Percentiles rank a stretch among this genome's conserved stretches.
Conservation (phyloP, 1,140 invertebrate genomes). For the Cataglyphis hispanica region DNA sequence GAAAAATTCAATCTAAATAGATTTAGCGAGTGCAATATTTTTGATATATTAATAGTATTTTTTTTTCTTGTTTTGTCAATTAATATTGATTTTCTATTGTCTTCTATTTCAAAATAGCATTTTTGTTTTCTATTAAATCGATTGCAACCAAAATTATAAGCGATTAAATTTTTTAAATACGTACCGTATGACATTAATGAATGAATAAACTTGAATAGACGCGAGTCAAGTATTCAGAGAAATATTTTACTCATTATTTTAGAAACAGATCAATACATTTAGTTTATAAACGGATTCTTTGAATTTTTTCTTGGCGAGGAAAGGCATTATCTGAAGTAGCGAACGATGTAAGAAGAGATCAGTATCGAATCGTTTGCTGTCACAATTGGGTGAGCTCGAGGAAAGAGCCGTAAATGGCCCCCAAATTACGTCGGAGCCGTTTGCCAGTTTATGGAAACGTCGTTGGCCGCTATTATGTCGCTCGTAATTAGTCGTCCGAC, state of each 20-base stretch:
- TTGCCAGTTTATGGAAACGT: not conserved
- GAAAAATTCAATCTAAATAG: no score
- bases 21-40: no score
- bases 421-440: not conserved
- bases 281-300: no score
- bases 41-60: no score
- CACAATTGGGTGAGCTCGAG: not conserved
- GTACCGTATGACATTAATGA: no score
- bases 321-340: not conserved
- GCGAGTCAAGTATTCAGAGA: no score
- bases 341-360: conserved; percentile 4
- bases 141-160: no score
- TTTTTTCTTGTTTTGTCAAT: not conserved
- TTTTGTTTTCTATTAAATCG: not conserved
- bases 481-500: conserved; percentile 36
- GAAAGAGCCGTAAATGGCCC: not conserved
- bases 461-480: conserved; percentile 12
- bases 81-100: not conserved
- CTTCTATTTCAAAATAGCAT: not conserved
- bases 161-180: no score
- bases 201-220: no score
- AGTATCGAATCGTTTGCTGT: not conserved
- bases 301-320: not conserved
- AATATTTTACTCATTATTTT: no score
- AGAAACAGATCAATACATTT: no score